A percentile compares a stretch with the other conserved stretches of the same genome.
These are phyloP conservation scores for Craniophora ligustri DNA, from an alignment of 2,888 invertebrate genomes.

Conservation along the genomic window DNA sequence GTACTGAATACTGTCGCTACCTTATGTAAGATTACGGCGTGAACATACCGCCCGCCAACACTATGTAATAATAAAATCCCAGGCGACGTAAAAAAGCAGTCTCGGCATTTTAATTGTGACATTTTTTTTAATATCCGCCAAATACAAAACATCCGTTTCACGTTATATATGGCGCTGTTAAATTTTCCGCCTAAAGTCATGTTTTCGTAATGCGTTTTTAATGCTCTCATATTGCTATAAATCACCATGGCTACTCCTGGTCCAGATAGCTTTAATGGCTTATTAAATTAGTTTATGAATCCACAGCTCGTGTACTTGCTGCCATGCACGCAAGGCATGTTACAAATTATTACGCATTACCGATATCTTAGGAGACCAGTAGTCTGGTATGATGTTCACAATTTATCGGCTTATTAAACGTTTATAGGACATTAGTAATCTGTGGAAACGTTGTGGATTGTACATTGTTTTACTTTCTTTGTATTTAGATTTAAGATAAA, in stretches of 20 bases:
- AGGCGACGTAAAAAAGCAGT: conserved; percentile 33
- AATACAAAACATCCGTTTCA: conserved; percentile 75
- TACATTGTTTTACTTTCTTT: too few species aligned
- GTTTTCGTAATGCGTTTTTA: conserved; percentile 89
- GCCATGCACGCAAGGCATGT: conserved; percentile 14
- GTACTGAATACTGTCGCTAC: not conserved
- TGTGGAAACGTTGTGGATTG: too few species aligned
- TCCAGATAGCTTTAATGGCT: conserved; percentile 88
- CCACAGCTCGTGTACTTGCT: conserved; percentile 31
- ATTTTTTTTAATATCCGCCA: conserved; percentile 54
- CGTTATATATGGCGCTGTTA: conserved; percentile 80
- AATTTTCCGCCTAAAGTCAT: conserved; percentile 86
- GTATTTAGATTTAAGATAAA: too few species aligned
- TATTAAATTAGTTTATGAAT: conserved; percentile 83
- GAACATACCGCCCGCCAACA: conserved; percentile 3
- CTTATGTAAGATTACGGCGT: conserved; percentile 1
- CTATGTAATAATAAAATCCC: conserved; percentile 15
- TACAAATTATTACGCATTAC: conserved; percentile 30
- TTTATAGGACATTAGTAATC: too few species aligned
- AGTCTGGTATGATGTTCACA: not conserved
- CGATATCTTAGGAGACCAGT: conserved; percentile 10
- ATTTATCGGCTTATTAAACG: too few species aligned
- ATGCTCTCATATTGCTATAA: conserved; percentile 88
- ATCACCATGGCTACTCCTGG: conserved; percentile 85
- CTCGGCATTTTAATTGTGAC: conserved; percentile 40